Percentiles rank a stretch among this genome's conserved stretches.
phyloP scores from a whole-genome alignment of 2,797 vertebrate species.

The Xyrichtys novacula region DNA sequence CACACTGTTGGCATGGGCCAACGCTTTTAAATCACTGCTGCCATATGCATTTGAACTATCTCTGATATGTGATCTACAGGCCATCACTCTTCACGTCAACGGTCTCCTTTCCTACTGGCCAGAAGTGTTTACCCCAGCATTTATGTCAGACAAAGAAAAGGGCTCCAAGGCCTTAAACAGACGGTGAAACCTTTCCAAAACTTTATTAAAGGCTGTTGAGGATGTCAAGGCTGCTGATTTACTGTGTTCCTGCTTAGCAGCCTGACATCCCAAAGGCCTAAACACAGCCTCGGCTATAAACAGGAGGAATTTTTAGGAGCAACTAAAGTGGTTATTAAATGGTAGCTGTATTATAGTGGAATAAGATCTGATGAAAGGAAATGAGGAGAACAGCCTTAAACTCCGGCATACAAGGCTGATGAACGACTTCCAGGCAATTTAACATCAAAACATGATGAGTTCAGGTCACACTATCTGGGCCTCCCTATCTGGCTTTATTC shows the following conservation, averaged over 20 bases:
- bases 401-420: conserved; percentile 43
- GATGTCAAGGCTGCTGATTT: conserved; percentile 74
- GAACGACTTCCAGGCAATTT: conserved; percentile 75
- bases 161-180: conserved; percentile 50
- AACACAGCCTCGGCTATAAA: conserved; percentile 73
- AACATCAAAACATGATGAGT: conserved; percentile 63
- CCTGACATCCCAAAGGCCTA: conserved; percentile 65
- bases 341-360: conserved; percentile 80
- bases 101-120: conserved; percentile 36
- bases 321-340: conserved; percentile 82
- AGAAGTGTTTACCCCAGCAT: conserved; percentile 59
- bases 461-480: conserved; percentile 37
- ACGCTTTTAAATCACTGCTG: conserved; percentile 38
- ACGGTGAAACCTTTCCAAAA: conserved; percentile 62
- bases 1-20: conserved; percentile 33
- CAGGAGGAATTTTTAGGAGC: conserved; percentile 83
- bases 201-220: conserved; percentile 74
- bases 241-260: conserved; percentile 68
- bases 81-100: conserved; percentile 66
- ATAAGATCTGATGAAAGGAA: conserved; percentile 82
- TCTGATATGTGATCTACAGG: conserved; percentile 60
- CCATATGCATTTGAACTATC: conserved; percentile 61
- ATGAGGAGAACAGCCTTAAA: conserved; percentile 47
- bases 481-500: conserved; percentile 52
- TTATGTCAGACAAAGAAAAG: conserved; percentile 63